phyloP scores from a whole-genome alignment of 1,140 invertebrate genomes.

The Adoxophyes honmai region DNA sequence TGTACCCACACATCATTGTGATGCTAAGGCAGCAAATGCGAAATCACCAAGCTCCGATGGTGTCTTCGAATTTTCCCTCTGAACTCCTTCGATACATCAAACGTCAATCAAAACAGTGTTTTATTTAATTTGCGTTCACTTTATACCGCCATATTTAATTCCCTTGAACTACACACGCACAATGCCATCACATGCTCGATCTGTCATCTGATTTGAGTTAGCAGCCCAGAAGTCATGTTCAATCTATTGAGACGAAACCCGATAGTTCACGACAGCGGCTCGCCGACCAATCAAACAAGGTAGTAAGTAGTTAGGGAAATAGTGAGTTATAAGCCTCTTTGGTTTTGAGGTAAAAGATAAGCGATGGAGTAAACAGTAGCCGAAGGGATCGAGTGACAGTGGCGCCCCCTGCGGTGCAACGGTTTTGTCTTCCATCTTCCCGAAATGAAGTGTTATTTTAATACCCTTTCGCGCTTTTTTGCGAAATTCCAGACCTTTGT shows the following conservation, averaged over 20 bases:
- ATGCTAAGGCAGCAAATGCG: no score
- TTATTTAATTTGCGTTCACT: constrained; percentile 16
- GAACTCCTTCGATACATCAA: no score
- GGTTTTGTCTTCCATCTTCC: constrained; percentile 23
- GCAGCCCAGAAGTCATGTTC: constrained; percentile 32
- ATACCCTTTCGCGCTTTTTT: constrained; percentile 3
- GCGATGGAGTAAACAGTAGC: constrained; percentile 63
- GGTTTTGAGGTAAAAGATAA: constrained; percentile 3
- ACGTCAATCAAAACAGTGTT: no score
- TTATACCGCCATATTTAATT: no score
- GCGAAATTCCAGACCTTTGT: background rate
- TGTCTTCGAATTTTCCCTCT: no score
- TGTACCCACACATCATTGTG: no score
- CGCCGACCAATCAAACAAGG: background rate
- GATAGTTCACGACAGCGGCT: constrained; percentile 33
- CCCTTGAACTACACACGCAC: no score
- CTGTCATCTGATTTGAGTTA: constrained; percentile 36
- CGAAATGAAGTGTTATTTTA: constrained; percentile 12
- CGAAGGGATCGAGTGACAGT: constrained; percentile 49
- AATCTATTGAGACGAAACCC: constrained; percentile 56
- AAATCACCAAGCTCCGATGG: no score
- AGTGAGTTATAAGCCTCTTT: no score
- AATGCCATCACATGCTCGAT: constrained; percentile 28
- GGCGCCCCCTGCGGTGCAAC: constrained; percentile 49
- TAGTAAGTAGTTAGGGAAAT: no score